These are phyloP conservation scores for Calidris pygmaea DNA, from an alignment of 2,113 vertebrate species.

Conservation along the genomic window DNA sequence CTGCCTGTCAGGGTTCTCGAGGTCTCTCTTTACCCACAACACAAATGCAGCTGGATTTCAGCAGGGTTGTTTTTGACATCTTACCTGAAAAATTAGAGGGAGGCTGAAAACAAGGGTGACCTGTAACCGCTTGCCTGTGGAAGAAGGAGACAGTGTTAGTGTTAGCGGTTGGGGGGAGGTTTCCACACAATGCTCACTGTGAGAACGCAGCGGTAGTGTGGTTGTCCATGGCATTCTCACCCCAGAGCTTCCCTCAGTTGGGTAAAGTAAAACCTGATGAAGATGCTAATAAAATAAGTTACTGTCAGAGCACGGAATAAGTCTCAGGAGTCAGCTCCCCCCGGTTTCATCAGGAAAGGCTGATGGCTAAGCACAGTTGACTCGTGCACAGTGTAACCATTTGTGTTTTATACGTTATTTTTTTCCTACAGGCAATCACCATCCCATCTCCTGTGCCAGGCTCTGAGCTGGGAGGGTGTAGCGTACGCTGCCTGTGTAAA, in stretches of 20 bases:
- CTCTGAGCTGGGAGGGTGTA: not conserved
- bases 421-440: not conserved
- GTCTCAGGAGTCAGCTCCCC: not conserved
- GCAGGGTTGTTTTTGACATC: not conserved
- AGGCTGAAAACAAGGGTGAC: slow-evolving; percentile 31
- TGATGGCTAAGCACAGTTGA: not conserved
- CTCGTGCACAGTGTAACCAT: fast-evolving
- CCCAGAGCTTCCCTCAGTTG: not conserved
- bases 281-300: not conserved
- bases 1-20: not conserved
- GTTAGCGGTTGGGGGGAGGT: not conserved
- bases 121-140: slow-evolving; percentile 34
- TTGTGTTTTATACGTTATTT: not conserved
- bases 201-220: not conserved
- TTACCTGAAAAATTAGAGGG: slow-evolving; percentile 57
- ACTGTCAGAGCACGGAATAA: not conserved
- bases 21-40: not conserved
- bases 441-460: not conserved
- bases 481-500: not conserved
- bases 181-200: not conserved
- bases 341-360: not conserved
- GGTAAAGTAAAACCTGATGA: not conserved
- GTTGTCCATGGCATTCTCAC: not conserved
- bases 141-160: slow-evolving; percentile 5
- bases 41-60: not conserved